phyloP scores from a whole-genome alignment of 2,888 invertebrate genomes.

The Bellardia bayeri region DNA sequence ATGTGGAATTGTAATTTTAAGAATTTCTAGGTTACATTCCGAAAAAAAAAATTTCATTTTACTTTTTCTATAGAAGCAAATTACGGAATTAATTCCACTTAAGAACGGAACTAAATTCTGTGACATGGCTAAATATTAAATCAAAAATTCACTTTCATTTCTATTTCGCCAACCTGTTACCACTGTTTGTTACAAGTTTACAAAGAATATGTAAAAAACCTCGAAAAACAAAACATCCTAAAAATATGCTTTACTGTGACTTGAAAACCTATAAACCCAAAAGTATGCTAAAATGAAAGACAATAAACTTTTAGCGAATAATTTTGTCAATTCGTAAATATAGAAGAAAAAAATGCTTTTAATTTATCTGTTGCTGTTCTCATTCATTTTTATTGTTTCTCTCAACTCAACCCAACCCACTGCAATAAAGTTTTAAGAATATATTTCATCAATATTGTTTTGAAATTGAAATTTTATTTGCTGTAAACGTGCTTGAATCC shows the following conservation, averaged over 20 bases:
- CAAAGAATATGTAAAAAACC: neutral
- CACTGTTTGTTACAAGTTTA: neutral
- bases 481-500: constrained; percentile 17
- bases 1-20: no score
- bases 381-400: constrained; percentile 12
- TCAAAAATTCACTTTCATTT: no score
- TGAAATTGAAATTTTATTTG: constrained; percentile 1
- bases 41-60: no score
- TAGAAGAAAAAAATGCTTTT: neutral
- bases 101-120: no score
- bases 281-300: constrained; percentile 24
- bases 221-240: neutral
- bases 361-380: neutral
- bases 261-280: neutral
- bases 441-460: constrained; percentile 18
- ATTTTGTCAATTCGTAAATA: constrained; percentile 45
- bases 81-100: no score
- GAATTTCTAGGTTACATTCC: no score
- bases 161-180: neutral
- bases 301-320: constrained; percentile 21
- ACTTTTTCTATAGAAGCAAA: no score
- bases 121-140: no score
- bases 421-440: neutral
- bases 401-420: neutral
- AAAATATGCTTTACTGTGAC: constrained; percentile 30